These are phyloP conservation scores for Aurelia aurita DNA, from an alignment of 30 jellyfish, hydroid and myxozoan species.

Conservation along the genomic window DNA sequence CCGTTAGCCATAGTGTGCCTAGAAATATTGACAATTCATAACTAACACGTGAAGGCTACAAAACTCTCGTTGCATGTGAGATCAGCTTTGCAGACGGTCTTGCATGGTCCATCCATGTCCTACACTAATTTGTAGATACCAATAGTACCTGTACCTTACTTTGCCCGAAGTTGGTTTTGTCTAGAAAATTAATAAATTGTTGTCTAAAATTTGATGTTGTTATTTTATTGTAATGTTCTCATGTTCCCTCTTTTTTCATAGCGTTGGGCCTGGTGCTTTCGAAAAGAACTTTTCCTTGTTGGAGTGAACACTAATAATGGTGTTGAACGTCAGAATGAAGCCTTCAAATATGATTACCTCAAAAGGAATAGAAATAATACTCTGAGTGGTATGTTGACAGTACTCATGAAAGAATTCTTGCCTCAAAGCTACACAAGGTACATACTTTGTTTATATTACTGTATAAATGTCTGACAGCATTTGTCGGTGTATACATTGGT, in stretches of 20 bases:
- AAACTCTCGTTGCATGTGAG: no score
- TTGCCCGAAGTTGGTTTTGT: not conserved
- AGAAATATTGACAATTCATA: not conserved
- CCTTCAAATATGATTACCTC: conserved; percentile 19
- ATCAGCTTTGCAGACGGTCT: no score
- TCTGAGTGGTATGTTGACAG: conserved; percentile 19
- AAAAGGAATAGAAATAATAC: conserved; percentile 4
- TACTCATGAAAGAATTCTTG: conserved; percentile 2
- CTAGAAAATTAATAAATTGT: not conserved
- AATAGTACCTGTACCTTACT: no score
- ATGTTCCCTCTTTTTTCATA: not conserved
- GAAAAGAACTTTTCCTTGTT: conserved; percentile 18
- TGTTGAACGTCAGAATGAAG: conserved; percentile 39
- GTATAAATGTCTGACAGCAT: no score
- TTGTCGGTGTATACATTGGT: no score
- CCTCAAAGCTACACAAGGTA: conserved; percentile 11
- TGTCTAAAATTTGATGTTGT: not conserved
- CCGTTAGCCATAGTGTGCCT: not conserved
- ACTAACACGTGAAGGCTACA: not conserved
- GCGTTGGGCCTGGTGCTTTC: conserved; percentile 31
- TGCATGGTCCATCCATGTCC: no score
- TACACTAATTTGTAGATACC: no score
- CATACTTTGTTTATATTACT: not conserved
- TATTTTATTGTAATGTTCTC: not conserved
- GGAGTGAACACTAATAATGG: conserved; percentile 27